Conservation (phyloP, 2,113 vertebrate genomes). For the Hypanus sabinus region DNA sequence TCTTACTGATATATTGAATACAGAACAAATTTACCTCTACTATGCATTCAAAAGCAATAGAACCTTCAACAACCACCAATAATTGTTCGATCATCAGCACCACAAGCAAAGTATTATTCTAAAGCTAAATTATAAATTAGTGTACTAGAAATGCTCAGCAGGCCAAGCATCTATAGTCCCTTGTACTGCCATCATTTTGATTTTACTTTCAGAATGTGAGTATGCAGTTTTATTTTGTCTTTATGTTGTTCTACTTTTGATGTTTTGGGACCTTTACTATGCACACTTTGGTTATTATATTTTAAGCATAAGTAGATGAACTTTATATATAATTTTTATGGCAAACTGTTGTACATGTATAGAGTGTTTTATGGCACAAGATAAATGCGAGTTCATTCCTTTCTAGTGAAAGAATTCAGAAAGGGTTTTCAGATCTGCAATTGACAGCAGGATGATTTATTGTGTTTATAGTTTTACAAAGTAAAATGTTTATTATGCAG, state of each 20-base stretch:
- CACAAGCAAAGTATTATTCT: no score
- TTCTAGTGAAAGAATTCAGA: background rate
- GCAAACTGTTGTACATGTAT: background rate
- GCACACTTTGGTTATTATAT: background rate
- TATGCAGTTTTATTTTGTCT: no score
- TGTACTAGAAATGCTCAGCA: no score
- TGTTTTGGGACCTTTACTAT: background rate
- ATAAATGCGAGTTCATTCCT: background rate
- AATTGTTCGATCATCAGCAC: background rate
- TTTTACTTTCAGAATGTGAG: no score
- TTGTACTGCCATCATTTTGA: no score
- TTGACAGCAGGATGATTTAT: background rate
- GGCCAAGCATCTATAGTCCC: no score
- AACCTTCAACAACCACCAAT: background rate
- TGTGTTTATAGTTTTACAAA: constrained; percentile 5
- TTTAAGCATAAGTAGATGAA: background rate
- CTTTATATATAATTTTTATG: background rate
- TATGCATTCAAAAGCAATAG: background rate
- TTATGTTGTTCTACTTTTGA: background rate
- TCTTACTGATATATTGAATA: no score
- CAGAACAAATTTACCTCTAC: no score
- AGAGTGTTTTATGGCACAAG: background rate
- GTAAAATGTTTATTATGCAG: background rate
- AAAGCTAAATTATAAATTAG: no score
- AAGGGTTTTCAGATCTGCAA: background rate